Conservation (phyloP, 2,888 invertebrate genomes). For the Hirtodrosophila histrioides region DNA sequence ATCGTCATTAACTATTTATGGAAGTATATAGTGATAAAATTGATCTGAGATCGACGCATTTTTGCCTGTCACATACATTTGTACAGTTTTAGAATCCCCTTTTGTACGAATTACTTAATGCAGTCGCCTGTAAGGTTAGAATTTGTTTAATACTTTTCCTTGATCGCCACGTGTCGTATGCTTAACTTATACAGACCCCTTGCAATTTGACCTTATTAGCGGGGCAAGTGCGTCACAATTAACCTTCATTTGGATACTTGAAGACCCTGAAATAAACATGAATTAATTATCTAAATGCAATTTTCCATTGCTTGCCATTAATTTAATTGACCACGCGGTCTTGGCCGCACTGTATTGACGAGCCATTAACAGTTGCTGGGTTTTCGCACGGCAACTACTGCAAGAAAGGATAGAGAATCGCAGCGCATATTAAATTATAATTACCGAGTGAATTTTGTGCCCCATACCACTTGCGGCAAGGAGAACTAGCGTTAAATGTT, state of each 20-base stretch:
- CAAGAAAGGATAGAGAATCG: not conserved
- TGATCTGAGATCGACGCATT: too few species aligned
- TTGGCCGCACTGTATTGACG: too few species aligned
- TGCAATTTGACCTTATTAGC: not conserved
- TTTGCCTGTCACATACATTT: too few species aligned
- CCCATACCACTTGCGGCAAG: not conserved
- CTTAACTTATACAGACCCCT: not conserved
- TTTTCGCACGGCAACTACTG: slow-evolving; percentile 9
- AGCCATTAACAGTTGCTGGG: not conserved
- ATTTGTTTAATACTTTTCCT: too few species aligned
- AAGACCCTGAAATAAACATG: not conserved
- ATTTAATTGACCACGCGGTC: slow-evolving; percentile 12
- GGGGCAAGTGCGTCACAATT: slow-evolving; percentile 8
- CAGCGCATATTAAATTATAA: slow-evolving; percentile 8
- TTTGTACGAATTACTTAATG: too few species aligned
- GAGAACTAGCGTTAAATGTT: not conserved
- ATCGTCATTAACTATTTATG: too few species aligned
- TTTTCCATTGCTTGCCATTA: slow-evolving; percentile 15
- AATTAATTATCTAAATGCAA: slow-evolving; percentile 9
- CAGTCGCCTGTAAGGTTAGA: too few species aligned
- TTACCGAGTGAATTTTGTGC: not conserved
- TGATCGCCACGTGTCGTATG: not conserved
- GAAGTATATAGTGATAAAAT: too few species aligned
- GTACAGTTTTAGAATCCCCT: too few species aligned
- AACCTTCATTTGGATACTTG: slow-evolving; percentile 4